Evolutionary conservation across 2,888 invertebrate genomes (phyloP), one percentile per base, ranked within the genome.

Genomic region (Tetramorium bicarinatum): DNA sequence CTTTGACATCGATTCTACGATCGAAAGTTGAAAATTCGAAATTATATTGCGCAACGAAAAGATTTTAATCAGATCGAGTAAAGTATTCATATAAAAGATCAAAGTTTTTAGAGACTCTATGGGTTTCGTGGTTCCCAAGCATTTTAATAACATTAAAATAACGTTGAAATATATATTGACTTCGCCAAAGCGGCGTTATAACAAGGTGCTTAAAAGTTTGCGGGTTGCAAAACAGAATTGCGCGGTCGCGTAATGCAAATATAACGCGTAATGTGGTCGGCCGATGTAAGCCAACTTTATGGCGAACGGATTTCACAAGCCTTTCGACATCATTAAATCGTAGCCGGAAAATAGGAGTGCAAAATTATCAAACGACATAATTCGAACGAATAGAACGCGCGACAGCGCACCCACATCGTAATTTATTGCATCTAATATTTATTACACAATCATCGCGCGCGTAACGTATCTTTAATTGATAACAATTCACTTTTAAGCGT

Each of bases 121-220:
- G 18, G 38, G 11, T 21, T 13, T 29, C 34, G 66, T n/a, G 74
- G 61, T 61, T 74, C 25, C 21, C 34, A 25, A 34, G 47, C 7
- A 66, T 76, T 76, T 76, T 76, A 76, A 67, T 66, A 62, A 62
- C 18, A 62, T 76, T 64, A 76, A 66, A 66, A 64, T 52, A 66
- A 67, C 67, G n/a, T 52, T 38, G 18, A 76, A 38, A 74, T 75
- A 38, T 49, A 49, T 62, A 66, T 67, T 25, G 38, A 76, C 13
- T 76, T 49, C 18, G 15, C 52, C 38, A 41, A 67, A 67, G 49
- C 47, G 25, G 44, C 47, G 13, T 59, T 59, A 34, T 71, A 59
- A 79, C 44, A 71, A 79, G 47, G 18, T 59, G 34, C 34, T 77
- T 77, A 71, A 79, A 69, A 69, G 56, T 79, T 79, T 71, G 71